A percentile compares a stretch with the other conserved stretches of the same genome.
These are phyloP conservation scores for Pogoniulus pusillus DNA, from an alignment of 2,797 vertebrate species.

Conservation along the genomic window DNA sequence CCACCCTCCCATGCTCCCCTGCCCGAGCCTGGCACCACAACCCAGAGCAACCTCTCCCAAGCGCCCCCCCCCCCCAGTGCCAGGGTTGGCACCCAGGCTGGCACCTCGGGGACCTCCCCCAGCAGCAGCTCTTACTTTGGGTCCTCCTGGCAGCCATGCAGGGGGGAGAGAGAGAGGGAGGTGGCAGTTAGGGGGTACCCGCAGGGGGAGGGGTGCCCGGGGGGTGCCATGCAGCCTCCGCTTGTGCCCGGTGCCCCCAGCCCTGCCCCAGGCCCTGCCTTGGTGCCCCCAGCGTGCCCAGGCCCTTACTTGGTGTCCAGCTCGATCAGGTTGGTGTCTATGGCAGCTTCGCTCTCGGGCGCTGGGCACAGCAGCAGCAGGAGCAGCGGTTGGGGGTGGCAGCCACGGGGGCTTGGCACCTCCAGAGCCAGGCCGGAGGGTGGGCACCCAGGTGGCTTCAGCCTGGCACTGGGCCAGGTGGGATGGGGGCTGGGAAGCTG, in stretches of 20 bases:
- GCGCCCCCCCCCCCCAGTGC: too few species aligned
- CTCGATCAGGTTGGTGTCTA: too few species aligned
- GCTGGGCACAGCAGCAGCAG: too few species aligned
- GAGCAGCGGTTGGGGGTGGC: conserved; percentile 8
- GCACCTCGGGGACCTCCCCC: neutral
- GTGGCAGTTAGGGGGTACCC: neutral
- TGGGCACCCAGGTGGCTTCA: too few species aligned
- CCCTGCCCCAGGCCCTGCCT: conserved; percentile 66
- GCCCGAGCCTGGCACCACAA: too few species aligned
- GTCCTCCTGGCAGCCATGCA: conserved; percentile 51
- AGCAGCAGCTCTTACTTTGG: conserved; percentile 37
- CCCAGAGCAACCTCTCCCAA: too few species aligned
- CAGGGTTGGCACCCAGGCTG: too few species aligned
- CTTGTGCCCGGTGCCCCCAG: neutral
- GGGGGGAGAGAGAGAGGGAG: neutral
- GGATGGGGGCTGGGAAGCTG: too few species aligned
- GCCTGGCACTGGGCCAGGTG: too few species aligned
- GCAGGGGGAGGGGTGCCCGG: neutral
- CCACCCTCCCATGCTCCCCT: too few species aligned
- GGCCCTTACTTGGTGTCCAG: too few species aligned
- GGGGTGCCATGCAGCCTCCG: neutral
- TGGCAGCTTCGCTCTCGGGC: too few species aligned
- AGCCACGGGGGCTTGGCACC: neutral
- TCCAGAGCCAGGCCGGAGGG: neutral
- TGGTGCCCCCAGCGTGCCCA: neutral